Percentiles rank a stretch among this genome's conserved stretches.
phyloP scores from a whole-genome alignment of 1,140 invertebrate species.

The Oscheius sp. region DNA sequence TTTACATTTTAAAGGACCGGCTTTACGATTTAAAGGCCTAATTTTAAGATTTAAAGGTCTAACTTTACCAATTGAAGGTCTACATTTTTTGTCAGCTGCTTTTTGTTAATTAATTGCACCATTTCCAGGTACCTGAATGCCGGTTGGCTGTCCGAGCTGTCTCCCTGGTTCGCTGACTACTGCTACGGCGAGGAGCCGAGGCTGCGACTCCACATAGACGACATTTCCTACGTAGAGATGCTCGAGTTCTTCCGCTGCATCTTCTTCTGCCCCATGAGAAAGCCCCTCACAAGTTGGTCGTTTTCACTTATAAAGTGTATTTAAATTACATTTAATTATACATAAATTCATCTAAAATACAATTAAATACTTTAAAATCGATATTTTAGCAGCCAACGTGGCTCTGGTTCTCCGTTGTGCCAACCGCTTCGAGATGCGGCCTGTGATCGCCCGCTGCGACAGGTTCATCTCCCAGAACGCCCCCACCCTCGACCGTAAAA shows the following conservation, averaged over 20 bases:
- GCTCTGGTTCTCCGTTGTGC: constrained; percentile 20
- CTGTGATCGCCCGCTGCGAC: constrained; percentile 34
- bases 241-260: constrained; percentile 37
- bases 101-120: background rate
- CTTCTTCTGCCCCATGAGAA: constrained; percentile 32
- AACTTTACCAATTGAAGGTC: background rate
- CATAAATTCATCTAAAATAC: background rate
- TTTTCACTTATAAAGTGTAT: background rate
- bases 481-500: constrained; percentile 21
- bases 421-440: constrained; percentile 32
- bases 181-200: background rate
- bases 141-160: constrained; percentile 34
- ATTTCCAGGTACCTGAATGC: constrained; percentile 29
- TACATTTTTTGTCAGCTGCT: background rate
- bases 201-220: constrained; percentile 15
- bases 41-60: background rate
- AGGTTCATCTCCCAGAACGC: constrained; percentile 21
- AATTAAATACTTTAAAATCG: background rate
- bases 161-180: constrained; percentile 24
- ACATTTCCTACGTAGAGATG: constrained; percentile 16
- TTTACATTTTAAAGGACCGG: too few species aligned
- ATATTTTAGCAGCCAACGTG: constrained; percentile 29
- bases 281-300: constrained; percentile 23
- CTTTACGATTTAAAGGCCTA: background rate
- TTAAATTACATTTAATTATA: background rate